Conservation (phyloP, 2,113 vertebrate species). For the Pavo muticus region DNA sequence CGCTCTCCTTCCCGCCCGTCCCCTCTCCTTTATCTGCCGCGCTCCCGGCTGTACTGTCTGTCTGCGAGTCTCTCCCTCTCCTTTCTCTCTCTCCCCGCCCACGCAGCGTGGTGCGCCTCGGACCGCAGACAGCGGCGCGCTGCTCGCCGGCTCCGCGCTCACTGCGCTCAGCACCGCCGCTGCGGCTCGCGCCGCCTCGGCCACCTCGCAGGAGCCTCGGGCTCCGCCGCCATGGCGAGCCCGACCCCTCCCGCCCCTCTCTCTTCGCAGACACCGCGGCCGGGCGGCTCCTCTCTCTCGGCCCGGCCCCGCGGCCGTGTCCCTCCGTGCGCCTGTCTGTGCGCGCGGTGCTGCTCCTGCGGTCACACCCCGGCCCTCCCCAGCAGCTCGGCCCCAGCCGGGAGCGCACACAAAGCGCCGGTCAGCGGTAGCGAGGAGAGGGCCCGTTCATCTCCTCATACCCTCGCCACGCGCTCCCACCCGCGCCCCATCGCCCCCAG, state of each 20-base stretch:
- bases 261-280: not conserved
- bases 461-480: not conserved
- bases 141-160: not conserved
- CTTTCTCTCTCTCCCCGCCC: constrained; percentile 54
- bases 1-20: not conserved
- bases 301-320: not conserved
- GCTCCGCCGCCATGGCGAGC: not conserved
- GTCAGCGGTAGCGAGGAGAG: not conserved
- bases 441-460: constrained; percentile 2
- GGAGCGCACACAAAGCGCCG: constrained; percentile 51
- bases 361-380: not conserved
- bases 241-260: not conserved
- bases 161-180: not conserved
- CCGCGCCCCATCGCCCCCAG: not conserved
- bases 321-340: too few species aligned
- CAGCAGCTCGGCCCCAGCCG: not conserved
- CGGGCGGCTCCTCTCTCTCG: too few species aligned
- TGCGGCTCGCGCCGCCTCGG: not conserved
- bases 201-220: not conserved
- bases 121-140: constrained; percentile 22
- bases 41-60: not conserved
- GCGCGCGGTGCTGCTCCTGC: not conserved
- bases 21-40: not conserved
- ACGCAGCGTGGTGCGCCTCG: constrained; percentile 48
- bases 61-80: not conserved